Conservation (phyloP, 92 coral and sea anemone genomes). For the Zoanthus sociatus region DNA sequence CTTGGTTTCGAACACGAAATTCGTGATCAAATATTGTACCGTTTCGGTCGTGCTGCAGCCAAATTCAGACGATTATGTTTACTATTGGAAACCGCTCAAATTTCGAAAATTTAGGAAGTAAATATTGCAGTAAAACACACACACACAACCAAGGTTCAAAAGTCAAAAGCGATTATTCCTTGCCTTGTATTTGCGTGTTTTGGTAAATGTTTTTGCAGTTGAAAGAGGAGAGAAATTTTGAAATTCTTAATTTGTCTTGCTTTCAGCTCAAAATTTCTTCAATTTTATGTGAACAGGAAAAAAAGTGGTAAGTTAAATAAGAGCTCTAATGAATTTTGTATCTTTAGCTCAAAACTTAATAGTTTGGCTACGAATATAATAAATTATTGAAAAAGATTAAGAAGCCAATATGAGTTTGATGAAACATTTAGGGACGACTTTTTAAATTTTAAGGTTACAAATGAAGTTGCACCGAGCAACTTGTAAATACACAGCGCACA, state of each 20-base stretch:
- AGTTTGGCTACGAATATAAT: not conserved
- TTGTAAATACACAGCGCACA: not conserved
- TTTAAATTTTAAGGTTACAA: not conserved
- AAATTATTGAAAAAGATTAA: not conserved
- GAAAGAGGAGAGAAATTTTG: not conserved
- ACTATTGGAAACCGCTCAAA: conserved; percentile 53
- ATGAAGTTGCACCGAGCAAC: not conserved
- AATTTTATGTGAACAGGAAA: not conserved
- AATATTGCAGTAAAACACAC: conserved; percentile 69
- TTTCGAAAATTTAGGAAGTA: conserved; percentile 67
- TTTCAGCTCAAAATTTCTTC: not conserved
- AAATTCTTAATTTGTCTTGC: not conserved
- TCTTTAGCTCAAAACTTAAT: not conserved
- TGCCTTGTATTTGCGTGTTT: conserved; percentile 64
- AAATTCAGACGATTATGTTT: not conserved
- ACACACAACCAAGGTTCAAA: conserved; percentile 56
- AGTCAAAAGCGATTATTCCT: conserved; percentile 61
- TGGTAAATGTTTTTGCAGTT: conserved; percentile 41
- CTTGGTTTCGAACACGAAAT: not conserved
- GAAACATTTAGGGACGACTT: not conserved
- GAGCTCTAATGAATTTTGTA: not conserved
- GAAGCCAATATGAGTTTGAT: conserved; percentile 3
- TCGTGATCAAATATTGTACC: not conserved
- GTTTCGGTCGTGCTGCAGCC: not conserved
- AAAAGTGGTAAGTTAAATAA: not conserved